A percentile compares a stretch with the other conserved stretches of the same genome.
These are phyloP conservation scores for Malthinus seriepunctatus DNA, from an alignment of 2,888 invertebrate genomes.

Conservation along the genomic window DNA sequence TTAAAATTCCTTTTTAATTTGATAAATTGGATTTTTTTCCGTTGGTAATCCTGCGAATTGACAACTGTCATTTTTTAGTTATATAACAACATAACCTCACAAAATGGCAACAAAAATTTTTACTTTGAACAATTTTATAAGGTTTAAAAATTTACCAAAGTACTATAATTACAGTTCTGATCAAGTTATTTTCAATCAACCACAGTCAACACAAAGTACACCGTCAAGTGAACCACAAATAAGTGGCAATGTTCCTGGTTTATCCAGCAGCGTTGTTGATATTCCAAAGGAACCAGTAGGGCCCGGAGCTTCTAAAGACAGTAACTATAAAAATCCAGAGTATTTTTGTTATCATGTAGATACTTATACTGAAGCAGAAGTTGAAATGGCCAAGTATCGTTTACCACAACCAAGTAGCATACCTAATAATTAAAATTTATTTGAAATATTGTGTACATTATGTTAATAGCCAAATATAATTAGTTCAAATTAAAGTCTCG, in stretches of 20 bases:
- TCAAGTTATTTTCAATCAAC: not conserved
- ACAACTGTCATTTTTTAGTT: not conserved
- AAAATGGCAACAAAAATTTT: constrained; percentile 2
- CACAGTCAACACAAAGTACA: not conserved
- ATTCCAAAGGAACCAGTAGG: constrained; percentile 64
- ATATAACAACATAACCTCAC: not conserved
- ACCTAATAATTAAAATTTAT: not conserved
- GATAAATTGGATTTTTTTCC: not conserved
- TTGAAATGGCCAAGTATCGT: constrained; percentile 80
- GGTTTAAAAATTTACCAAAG: no score
- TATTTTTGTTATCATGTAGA: constrained; percentile 79
- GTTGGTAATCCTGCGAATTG: not conserved
- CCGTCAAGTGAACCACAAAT: not conserved
- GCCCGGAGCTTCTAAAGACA: constrained; percentile 68
- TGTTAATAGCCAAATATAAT: no score
- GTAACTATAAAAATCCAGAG: constrained; percentile 83
- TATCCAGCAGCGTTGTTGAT: constrained; percentile 64
- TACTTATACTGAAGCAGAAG: constrained; percentile 83
- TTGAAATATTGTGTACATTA: no score
- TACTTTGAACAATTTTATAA: not conserved
- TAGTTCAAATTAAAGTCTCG: no score
- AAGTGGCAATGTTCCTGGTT: constrained; percentile 62
- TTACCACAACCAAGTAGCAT: constrained; percentile 72
- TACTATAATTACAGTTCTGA: not conserved
- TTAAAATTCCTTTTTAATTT: not conserved